These are phyloP conservation scores for Ostrea edulis DNA, from an alignment of 1,140 invertebrate genomes.

Conservation along the genomic window DNA sequence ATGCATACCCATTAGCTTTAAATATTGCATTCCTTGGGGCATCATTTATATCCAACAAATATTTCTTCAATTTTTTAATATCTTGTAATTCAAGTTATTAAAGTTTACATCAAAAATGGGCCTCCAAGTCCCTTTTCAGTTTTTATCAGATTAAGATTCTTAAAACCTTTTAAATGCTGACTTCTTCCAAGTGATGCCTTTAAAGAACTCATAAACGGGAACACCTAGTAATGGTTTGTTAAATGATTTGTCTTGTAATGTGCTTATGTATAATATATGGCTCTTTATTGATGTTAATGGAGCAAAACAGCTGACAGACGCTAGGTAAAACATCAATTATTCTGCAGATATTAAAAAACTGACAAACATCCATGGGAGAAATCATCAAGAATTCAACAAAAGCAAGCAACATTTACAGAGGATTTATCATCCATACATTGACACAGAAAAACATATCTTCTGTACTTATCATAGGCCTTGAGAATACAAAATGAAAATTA, in stretches of 20 bases:
- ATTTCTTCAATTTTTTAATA: background rate
- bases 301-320: conserved; percentile 17
- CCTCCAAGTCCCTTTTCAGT: background rate
- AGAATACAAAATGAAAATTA: background rate
- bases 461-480: conserved; percentile 6
- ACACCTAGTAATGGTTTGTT: background rate
- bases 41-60: conserved; percentile 17
- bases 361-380: background rate
- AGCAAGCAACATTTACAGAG: background rate
- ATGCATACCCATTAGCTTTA: background rate
- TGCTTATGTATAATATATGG: conserved; percentile 27
- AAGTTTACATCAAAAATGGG: background rate
- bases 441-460: background rate
- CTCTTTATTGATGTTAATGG: conserved; percentile 24
- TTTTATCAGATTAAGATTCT: conserved; percentile 31
- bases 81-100: background rate
- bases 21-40: conserved; percentile 35
- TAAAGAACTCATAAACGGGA: background rate
- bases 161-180: background rate
- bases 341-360: background rate
- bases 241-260: conserved; percentile 15
- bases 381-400: background rate
- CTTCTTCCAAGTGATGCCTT: background rate
- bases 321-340: conserved; percentile 24
- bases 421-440: background rate